Base-by-base conservation (phyloP, 64 coral and sea anemone genomes). In the Stylophora pistillata region DNA sequence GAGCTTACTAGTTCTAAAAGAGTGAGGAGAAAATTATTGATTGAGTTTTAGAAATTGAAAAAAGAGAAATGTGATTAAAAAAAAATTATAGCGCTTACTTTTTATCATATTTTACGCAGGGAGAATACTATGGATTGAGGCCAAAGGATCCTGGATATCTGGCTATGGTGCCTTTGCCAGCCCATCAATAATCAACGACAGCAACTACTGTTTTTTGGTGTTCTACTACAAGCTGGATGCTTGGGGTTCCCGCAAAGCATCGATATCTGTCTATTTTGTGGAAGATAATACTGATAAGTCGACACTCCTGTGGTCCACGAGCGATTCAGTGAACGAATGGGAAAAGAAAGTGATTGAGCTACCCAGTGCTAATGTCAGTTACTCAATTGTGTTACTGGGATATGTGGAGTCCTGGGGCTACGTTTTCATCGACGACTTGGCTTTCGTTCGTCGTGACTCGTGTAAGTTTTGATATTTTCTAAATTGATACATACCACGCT, bases 91-190 rank as follows among this genome's bases (percentile, higher is more conserved):
- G 5, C n/a, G 10, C 47, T 23, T 20, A 47, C 9, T 64, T 63
- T 17, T 1, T 17, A 1, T 66, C 0, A 10, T 23, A n/a, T 66
- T 20, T 66, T 41, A n/a, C 47, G 3, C 37, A 23, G 41, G 58
- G 30, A 6, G 47, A 37, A 12, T 82, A 63, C 29, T 34, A 47
- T 20, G 23, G 30, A 31, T 59, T 65, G 9, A 58, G 56, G n/a
- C 21, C n/a, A n/a, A n/a, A n/a, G n/a, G n/a, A 20, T 4, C 17
- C 58, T 41, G 18, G 28, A 5, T 6, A n/a, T 66, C 4, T 0
- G 59, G 59, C n/a, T 65, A 82, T 82, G 79, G 79, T n/a, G 79
- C 79, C 5, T 47, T 82, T 25, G 33, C 58, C 0, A 82, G 79
- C 33, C 79, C 58, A 41, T 60, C 30, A 12, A 60, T 82, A 37